Evolutionary conservation across 92 coral and sea anemone species (phyloP), one percentile per base, ranked within the genome.

Genomic region (Parazoanthus atlanticus): DNA sequence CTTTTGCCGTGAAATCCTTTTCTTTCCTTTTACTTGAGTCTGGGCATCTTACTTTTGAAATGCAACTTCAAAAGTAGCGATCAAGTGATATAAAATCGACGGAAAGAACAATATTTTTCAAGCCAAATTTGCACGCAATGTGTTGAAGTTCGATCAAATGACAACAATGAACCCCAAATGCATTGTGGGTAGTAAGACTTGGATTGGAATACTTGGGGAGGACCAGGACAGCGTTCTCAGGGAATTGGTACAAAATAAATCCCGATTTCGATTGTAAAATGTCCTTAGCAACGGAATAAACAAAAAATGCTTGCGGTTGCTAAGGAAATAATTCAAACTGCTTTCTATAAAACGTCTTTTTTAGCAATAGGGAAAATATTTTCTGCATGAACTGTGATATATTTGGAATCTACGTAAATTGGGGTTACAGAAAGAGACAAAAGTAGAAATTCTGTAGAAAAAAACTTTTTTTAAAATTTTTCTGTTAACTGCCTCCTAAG

Each of bases 401-500:
- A 78, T 16, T 78, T 47, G 40, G 65, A 41, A 21, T 41, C 46
- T 25, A 41, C 38, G 4, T 2, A 36, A 36, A 36, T 2, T 36
- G 38, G 2, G 40, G 5, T 32, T 72, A 28, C 13, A 12, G 40
- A 29, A 26, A 72, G 36, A 16, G 40, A 28, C 38, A 2, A 36
- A 36, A 36, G 4, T 5, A 36, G 4, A 36, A 36, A 36, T 36
- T 36, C 38, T 2, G 38, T 78, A 25, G 25, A n/a, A 78, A 78
- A 78, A 78, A 78, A 31, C 11, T 23, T 25, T 41, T 78, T 46
- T 28, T 5, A 26, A 16, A 38, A 38, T 77, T 78, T 78, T 78
- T 78, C 81, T 78, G 64, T 78, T 36, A 36, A 78, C 82, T 46
- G 82, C 82, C 82, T 78, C 82, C 82, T 38, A 76, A n/a, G n/a